Percentiles rank a stretch among this genome's conserved stretches.
Evolutionary conservation across 2,797 vertebrate species (phyloP).

Genomic region (Tadarida brasiliensis): DNA sequence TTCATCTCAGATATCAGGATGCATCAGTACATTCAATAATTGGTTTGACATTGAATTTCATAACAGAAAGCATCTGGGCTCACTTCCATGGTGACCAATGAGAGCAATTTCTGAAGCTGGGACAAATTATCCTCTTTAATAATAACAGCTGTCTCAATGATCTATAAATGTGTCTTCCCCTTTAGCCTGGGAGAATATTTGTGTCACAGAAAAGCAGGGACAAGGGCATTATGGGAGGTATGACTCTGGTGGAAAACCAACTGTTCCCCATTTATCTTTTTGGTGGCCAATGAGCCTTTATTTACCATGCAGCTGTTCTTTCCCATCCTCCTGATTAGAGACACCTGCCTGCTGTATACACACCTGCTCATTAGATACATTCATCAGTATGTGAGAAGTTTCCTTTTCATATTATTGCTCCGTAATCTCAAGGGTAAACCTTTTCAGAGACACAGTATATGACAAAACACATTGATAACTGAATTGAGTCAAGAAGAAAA

Average conservation of each 20-base stretch:
- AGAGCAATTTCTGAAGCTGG: constrained; percentile 81
- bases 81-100: constrained; percentile 86
- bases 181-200: constrained; percentile 83
- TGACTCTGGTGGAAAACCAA: constrained; percentile 90
- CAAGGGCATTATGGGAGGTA: constrained; percentile 84
- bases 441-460: constrained; percentile 7
- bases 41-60: constrained; percentile 78
- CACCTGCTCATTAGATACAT: constrained; percentile 69
- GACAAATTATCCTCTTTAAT: constrained; percentile 85
- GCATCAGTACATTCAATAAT: constrained; percentile 67
- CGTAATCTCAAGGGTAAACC: background rate
- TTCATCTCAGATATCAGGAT: constrained; percentile 60
- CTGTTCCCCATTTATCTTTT: constrained; percentile 94
- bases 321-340: constrained; percentile 87
- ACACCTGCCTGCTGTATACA: constrained; percentile 87
- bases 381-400: constrained; percentile 73
- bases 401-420: constrained; percentile 15
- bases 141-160: constrained; percentile 86
- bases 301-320: constrained; percentile 89
- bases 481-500: background rate
- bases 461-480: background rate
- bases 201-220: constrained; percentile 77
- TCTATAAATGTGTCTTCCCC: constrained; percentile 86
- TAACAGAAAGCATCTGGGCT: constrained; percentile 86
- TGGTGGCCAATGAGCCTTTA: constrained; percentile 88